Evolutionary conservation across 2,113 vertebrate species (phyloP).

Genomic region (Lipophrys pholis): DNA sequence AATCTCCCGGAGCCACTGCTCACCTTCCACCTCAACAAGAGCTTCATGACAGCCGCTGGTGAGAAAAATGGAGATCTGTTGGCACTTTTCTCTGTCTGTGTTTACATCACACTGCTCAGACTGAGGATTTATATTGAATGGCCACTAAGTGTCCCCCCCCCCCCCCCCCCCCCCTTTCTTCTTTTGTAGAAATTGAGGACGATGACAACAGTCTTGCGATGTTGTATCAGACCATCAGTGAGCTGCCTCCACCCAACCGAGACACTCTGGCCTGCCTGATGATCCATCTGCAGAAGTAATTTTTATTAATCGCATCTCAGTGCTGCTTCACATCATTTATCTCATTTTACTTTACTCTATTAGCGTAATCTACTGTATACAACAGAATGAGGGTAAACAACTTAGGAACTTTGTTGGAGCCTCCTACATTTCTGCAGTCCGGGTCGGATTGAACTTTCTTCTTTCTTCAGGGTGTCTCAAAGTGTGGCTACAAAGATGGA

Average conservation of each 20-base stretch:
- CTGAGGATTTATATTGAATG: neutral
- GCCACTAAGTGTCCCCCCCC: too few species aligned
- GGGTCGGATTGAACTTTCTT: neutral
- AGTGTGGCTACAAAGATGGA: conserved; percentile 91
- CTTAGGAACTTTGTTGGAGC: neutral
- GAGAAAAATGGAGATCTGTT: conserved; percentile 24
- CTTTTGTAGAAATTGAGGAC: conserved; percentile 87
- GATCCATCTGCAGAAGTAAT: conserved; percentile 92
- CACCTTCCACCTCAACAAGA: conserved; percentile 90
- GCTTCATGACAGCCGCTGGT: conserved; percentile 93
- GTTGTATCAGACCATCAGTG: conserved; percentile 88
- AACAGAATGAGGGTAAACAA: neutral
- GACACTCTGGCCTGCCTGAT: conserved; percentile 95
- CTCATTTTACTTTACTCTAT: neutral
- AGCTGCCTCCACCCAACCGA: conserved; percentile 91
- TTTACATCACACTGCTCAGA: neutral
- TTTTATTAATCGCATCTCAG: conserved; percentile 7
- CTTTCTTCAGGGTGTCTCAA: conserved; percentile 86
- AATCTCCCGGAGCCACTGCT: conserved; percentile 92
- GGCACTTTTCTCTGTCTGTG: neutral
- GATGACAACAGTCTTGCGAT: conserved; percentile 91
- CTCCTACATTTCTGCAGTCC: neutral
- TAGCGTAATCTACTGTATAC: neutral
- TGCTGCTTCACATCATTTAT: neutral
- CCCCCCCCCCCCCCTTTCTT: neutral